phyloP scores from a whole-genome alignment of 1,140 invertebrate genomes.

The Eriosoma lanigerum region DNA sequence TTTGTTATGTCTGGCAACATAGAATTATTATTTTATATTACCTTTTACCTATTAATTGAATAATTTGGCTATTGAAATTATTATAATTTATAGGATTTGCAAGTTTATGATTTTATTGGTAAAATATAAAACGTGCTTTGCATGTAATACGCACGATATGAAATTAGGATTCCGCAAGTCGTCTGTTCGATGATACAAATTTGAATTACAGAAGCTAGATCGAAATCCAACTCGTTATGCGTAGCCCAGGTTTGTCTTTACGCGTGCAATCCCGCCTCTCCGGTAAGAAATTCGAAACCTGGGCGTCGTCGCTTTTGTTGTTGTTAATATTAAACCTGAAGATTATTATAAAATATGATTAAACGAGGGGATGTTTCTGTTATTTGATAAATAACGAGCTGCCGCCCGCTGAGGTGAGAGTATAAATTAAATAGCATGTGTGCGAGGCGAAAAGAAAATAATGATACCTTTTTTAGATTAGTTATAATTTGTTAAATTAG shows the following conservation, averaged over 20 bases:
- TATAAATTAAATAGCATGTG: conserved; percentile 49
- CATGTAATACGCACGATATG: background rate
- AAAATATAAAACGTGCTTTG: background rate
- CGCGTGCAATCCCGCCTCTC: background rate
- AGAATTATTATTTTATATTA: too few species aligned
- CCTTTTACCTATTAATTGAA: too few species aligned
- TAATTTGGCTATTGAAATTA: too few species aligned
- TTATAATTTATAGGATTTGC: too few species aligned
- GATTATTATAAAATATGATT: conserved; percentile 50
- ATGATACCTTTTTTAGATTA: conserved; percentile 50
- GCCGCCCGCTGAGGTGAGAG: conserved; percentile 49
- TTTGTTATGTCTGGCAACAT: too few species aligned
- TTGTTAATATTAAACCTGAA: conserved; percentile 40
- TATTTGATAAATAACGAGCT: conserved; percentile 49
- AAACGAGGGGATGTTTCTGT: conserved; percentile 47
- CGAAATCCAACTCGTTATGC: conserved; percentile 16
- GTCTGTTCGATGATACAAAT: too few species aligned
- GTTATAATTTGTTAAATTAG: conserved; percentile 47
- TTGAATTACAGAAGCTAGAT: background rate
- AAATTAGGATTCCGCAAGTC: too few species aligned
- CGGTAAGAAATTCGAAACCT: conserved; percentile 38
- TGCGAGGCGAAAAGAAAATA: conserved; percentile 20
- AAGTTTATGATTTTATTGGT: too few species aligned
- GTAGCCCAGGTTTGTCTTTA: background rate
- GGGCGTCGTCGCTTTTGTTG: conserved; percentile 36